Evolutionary conservation across 2,888 invertebrate genomes (phyloP), one percentile per base, ranked within the genome.

Genomic region (Chydorus sphaericus): DNA sequence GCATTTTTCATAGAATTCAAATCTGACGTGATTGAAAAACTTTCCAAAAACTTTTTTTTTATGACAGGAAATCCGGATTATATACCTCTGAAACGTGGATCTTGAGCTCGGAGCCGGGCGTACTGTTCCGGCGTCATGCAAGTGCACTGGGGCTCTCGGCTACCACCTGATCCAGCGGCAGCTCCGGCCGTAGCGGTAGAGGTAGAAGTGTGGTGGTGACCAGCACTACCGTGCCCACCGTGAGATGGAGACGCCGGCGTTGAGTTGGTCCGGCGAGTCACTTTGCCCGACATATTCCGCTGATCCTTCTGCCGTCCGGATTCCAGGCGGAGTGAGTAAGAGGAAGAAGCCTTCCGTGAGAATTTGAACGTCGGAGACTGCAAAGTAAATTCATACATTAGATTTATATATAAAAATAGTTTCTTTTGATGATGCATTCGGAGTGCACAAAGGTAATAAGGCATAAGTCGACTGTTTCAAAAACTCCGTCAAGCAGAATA

Each of bases 361-460:
- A 92, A 92, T 80, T 92, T 92, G 82, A 91, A 93, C 75, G 91
- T 88, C 71, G 91, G 92, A 76, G 89, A 91, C 93, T 93, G 84
- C 74, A 82, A 67, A 62, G 57, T 59, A 62, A 67, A 71, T 75
- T 48, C n/a, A 33, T 33, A 33, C 20, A 18, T 48, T 48, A n/a
- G n/a, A n/a, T n/a, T n/a, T n/a, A n/a, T n/a, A n/a, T n/a, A n/a
- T n/a, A n/a, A n/a, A n/a, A n/a, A n/a, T n/a, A n/a, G n/a, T n/a
- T n/a, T n/a, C n/a, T n/a, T n/a, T n/a, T n/a, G n/a, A n/a, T n/a
- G n/a, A n/a, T n/a, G n/a, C n/a, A n/a, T n/a, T n/a, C n/a, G n/a
- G n/a, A n/a, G n/a, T n/a, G n/a, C n/a, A n/a, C n/a, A n/a, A n/a
- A n/a, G n/a, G n/a, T n/a, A n/a, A n/a, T n/a, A n/a, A n/a, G n/a